phyloP scores from a whole-genome alignment of 1,140 invertebrate species.

The Drosophila bifasciata region DNA sequence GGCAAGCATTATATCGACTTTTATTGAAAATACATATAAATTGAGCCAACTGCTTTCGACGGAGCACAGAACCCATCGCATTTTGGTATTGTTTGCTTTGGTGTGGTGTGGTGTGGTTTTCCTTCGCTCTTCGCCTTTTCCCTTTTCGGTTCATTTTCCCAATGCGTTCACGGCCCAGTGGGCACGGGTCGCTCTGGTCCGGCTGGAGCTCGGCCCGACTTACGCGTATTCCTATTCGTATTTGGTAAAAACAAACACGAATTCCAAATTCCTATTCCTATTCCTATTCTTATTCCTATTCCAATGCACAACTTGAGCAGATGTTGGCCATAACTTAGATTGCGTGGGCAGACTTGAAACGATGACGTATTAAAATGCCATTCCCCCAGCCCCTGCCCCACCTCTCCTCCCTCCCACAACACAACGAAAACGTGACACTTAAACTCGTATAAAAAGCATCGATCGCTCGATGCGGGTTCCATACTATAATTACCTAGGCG shows the following conservation, averaged over 20 bases:
- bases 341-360: constrained; percentile 73
- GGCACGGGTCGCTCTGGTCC: constrained; percentile 40
- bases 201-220: not conserved
- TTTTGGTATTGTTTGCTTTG: constrained; percentile 42
- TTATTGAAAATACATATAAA: constrained; percentile 80
- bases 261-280: constrained; percentile 52
- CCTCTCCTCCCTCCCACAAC: constrained; percentile 1
- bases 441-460: constrained; percentile 80
- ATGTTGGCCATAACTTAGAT: constrained; percentile 76
- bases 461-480: constrained; percentile 78
- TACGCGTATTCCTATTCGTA: constrained; percentile 22
- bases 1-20: constrained; percentile 75
- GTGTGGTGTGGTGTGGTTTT: constrained; percentile 51
- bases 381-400: constrained; percentile 25
- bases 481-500: constrained; percentile 79
- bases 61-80: constrained; percentile 32
- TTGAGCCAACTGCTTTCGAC: constrained; percentile 63
- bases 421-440: constrained; percentile 70
- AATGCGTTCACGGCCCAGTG: constrained; percentile 65
- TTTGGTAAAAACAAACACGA: constrained; percentile 80
- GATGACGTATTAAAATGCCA: constrained; percentile 80
- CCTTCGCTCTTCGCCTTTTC: constrained; percentile 22
- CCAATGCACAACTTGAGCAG: constrained; percentile 62
- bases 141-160: constrained; percentile 49
- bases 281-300: constrained; percentile 48